Conservation (phyloP, 2,888 invertebrate species). For the Drosophila pullipes region DNA sequence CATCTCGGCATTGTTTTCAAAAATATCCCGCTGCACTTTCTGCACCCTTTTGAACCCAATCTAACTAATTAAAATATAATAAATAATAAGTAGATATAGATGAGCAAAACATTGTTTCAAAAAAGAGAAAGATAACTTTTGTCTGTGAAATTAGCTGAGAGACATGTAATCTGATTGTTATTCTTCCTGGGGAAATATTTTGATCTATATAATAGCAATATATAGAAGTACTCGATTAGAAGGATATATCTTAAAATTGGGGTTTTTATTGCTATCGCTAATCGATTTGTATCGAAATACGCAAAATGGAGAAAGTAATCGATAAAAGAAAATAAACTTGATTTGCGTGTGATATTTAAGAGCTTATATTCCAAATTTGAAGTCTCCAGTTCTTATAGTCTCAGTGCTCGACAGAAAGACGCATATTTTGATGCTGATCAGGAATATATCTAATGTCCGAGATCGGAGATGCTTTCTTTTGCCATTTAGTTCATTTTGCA, state of each 20-base stretch:
- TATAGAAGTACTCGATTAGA: background rate
- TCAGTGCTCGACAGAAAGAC: too few species aligned
- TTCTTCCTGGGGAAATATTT: background rate
- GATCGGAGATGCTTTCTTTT: background rate
- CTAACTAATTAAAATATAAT: background rate
- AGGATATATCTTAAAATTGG: background rate
- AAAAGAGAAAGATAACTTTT: background rate
- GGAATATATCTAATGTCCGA: background rate
- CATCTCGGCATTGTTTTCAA: background rate
- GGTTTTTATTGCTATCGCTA: background rate
- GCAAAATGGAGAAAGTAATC: background rate
- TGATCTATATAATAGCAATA: background rate
- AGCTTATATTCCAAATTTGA: background rate
- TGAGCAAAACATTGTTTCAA: background rate
- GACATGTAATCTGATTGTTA: background rate
- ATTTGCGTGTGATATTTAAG: background rate
- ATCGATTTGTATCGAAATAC: background rate
- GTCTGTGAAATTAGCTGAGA: background rate
- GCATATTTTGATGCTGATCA: background rate
- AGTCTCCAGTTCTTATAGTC: background rate
- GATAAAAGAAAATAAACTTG: background rate
- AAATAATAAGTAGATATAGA: background rate
- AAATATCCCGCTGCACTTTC: conserved; percentile 9
- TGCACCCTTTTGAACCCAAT: background rate
- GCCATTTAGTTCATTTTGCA: background rate